Percentiles rank a stretch among this genome's conserved stretches.
Conservation (phyloP, 2,888 invertebrate genomes). For the Eupeodes latifasciatus region DNA sequence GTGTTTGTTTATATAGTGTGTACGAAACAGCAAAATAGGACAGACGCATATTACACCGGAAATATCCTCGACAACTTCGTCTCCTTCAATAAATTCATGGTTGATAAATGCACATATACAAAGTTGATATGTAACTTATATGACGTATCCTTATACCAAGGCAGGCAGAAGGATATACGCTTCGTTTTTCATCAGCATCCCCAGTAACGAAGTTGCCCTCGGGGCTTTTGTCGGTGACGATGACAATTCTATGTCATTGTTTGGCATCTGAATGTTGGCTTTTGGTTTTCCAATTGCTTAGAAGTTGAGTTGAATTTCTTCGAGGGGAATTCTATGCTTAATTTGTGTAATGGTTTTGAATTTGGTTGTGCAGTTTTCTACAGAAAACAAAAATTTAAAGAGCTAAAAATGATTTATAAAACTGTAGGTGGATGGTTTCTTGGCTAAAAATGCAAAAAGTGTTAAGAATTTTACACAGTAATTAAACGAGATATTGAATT, state of each 20-base stretch:
- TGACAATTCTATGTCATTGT: slow-evolving; percentile 61
- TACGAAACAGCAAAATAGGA: slow-evolving; percentile 24
- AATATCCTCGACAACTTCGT: slow-evolving; percentile 36
- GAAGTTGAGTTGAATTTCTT: slow-evolving; percentile 34
- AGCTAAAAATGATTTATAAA: not conserved
- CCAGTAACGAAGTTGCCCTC: slow-evolving; percentile 61
- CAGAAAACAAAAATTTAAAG: not conserved
- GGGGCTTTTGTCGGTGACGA: slow-evolving; percentile 60
- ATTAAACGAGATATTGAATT: too few relatives aligned
- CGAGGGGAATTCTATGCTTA: not conserved
- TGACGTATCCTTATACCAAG: not conserved
- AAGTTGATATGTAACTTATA: too few relatives aligned
- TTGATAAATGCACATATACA: slow-evolving; percentile 56
- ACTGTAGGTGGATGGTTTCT: too few relatives aligned
- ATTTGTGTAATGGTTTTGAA: not conserved
- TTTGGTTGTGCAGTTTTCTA: not conserved
- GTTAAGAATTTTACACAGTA: too few relatives aligned
- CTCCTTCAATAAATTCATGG: slow-evolving; percentile 62
- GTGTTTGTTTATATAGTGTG: not conserved
- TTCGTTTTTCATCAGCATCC: slow-evolving; percentile 58
- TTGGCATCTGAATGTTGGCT: slow-evolving; percentile 57
- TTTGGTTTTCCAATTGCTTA: slow-evolving; percentile 34
- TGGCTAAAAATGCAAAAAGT: not conserved
- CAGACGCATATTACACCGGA: slow-evolving; percentile 60
- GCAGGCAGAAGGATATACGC: slow-evolving; percentile 53